These are phyloP conservation scores for Trichosurus vulpecula DNA, from an alignment of 2,797 vertebrate genomes.

Conservation along the genomic window DNA sequence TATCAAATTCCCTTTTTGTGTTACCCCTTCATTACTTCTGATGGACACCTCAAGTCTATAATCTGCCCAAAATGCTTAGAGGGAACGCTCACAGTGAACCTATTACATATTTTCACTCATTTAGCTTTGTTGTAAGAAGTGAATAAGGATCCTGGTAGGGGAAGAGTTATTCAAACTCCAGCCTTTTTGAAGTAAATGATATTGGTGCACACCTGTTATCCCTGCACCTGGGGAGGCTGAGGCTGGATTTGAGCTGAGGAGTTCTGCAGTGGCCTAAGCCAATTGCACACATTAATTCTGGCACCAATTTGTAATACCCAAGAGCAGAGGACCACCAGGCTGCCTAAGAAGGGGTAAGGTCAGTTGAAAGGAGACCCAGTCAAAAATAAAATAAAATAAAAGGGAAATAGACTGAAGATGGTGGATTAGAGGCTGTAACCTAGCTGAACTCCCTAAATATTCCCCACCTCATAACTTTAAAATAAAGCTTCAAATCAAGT, in stretches of 20 bases:
- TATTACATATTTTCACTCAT: slow-evolving; percentile 44
- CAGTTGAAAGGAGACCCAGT: background rate
- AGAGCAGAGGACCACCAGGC: background rate
- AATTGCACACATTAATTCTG: background rate
- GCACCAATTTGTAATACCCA: background rate
- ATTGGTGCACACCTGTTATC: background rate
- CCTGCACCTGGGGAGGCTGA: background rate
- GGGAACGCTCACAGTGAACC: slow-evolving; percentile 27
- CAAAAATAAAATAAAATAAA: background rate
- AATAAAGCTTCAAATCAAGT: background rate
- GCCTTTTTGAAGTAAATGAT: slow-evolving; percentile 32
- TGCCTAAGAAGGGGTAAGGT: background rate
- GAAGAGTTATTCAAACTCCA: slow-evolving; percentile 32
- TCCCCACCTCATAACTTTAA: background rate
- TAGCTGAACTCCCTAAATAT: background rate
- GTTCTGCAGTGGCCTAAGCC: background rate
- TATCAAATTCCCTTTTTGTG: slow-evolving; percentile 55
- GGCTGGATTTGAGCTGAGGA: background rate
- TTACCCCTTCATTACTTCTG: slow-evolving; percentile 60
- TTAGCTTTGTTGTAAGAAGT: slow-evolving; percentile 55
- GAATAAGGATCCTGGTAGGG: slow-evolving; percentile 34
- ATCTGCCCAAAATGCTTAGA: slow-evolving; percentile 39
- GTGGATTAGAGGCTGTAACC: background rate
- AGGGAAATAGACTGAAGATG: background rate
- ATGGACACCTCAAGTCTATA: slow-evolving; percentile 52